Base-by-base conservation (phyloP, 2,797 vertebrate genomes). In the Lepilemur septentrionalis region DNA sequence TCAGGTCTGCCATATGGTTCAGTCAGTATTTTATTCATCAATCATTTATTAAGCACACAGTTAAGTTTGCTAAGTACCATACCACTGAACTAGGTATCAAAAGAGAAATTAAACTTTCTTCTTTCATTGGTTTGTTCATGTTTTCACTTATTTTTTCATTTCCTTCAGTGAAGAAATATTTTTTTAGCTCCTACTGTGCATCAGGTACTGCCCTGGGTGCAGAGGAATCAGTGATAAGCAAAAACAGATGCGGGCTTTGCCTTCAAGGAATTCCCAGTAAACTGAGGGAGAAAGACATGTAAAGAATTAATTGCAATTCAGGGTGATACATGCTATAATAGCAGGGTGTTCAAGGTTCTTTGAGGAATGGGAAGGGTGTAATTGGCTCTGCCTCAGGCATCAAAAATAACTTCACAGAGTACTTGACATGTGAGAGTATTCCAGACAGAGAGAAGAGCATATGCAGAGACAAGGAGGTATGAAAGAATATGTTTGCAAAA, bases 101-200 rank as follows among this genome's bases (percentile, higher is more conserved):
- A 85, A 80, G n/a, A 69, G 35, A 96, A 89, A 57, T 70, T 50
- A 63, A 67, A 28, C 35, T 95, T 84, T 94, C 93, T 23, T 73
- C 75, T 52, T 61, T 59, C 32, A 38, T 85, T 82, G 30, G 15
- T 67, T 88, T 85, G 41, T 91, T 97, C 86, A 83, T 92, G 72
- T 95, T 96, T 94, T 96, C 97, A 96, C 65, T 95, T 96, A 93
- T 48, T 83, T 96, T 92, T 88, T 94, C 79, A 94, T 97, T 97
- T 97, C 75, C 86, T 98, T 97, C 81, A 69, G 80, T 76, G 25
- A 67, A 78, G 73, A 96, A 96, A 35, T 52, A 69, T 22, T 67
- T 70, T 65, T 90, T 93, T 85, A 50, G 32, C 46, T 95, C 46
- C 73, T 87, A 10, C 69, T 83, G 41, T 86, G 63, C 4, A 41